These are phyloP conservation scores for Bradypodion ventrale DNA, from an alignment of 2,797 vertebrate genomes.

Conservation along the genomic window DNA sequence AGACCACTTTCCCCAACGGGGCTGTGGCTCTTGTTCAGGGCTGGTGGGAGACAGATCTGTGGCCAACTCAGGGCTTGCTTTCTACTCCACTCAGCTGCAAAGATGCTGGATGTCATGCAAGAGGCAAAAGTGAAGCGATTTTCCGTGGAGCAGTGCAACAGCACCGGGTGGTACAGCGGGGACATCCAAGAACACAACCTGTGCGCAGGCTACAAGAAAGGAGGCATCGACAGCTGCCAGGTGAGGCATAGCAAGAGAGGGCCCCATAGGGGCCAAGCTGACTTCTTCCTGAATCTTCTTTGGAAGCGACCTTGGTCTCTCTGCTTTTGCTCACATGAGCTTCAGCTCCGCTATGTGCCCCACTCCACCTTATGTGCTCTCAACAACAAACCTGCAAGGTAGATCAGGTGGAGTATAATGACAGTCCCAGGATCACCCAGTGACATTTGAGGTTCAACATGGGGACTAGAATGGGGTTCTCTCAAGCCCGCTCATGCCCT, in stretches of 20 bases:
- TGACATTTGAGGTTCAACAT: no score
- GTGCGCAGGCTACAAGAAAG: constrained; percentile 47
- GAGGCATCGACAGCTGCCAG: constrained; percentile 47
- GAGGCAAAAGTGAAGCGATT: constrained; percentile 38
- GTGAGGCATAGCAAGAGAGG: background rate
- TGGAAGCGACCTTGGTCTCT: accelerated
- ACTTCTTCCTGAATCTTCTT: no score
- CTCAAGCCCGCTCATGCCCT: no score
- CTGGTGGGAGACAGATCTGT: background rate
- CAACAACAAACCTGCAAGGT: no score
- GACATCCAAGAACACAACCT: background rate
- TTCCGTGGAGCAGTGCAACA: constrained; percentile 19
- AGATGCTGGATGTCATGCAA: constrained; percentile 2
- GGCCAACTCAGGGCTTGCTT: background rate
- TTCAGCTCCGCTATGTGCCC: no score
- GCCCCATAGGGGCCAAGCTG: no score
- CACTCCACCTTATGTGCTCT: no score
- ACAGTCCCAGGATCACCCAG: no score
- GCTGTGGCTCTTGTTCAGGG: constrained; percentile 57
- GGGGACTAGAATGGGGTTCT: no score
- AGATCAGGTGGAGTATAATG: no score
- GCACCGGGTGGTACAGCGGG: constrained; percentile 47
- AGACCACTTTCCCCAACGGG: constrained; percentile 31
- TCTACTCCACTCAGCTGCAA: background rate
- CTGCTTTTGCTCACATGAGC: no score